Percentiles rank a stretch among this genome's conserved stretches.
These are phyloP conservation scores for Tholera decimalis DNA, from an alignment of 2,888 invertebrate species.

Conservation along the genomic window DNA sequence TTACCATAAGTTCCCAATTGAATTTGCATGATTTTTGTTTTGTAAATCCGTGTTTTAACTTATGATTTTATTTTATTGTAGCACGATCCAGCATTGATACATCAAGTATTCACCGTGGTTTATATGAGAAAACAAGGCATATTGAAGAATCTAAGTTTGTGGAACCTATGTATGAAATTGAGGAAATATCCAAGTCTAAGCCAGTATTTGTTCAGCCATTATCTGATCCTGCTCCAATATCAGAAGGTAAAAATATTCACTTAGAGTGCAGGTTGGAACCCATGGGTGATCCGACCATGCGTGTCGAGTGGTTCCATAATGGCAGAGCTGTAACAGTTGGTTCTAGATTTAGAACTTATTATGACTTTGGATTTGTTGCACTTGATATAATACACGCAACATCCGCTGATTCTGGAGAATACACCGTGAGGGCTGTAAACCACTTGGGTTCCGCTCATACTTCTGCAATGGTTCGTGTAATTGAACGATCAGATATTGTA, in stretches of 20 bases:
- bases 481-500: conserved; percentile 95
- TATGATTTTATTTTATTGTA: conserved; percentile 79
- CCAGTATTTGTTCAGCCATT: conserved; percentile 98
- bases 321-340: conserved; percentile 97
- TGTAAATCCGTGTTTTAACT: not conserved
- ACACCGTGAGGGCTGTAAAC: conserved; percentile 98
- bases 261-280: conserved; percentile 98
- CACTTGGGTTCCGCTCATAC: conserved; percentile 98
- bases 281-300: conserved; percentile 98
- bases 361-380: conserved; percentile 99
- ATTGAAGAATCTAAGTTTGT: conserved; percentile 96
- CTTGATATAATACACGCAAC: conserved; percentile 98
- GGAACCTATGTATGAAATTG: conserved; percentile 97
- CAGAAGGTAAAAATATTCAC: conserved; percentile 97
- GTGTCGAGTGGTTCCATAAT: conserved; percentile 99
- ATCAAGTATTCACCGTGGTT: conserved; percentile 96
- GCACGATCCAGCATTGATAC: conserved; percentile 97
- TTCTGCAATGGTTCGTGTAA: conserved; percentile 96
- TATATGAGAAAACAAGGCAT: conserved; percentile 96
- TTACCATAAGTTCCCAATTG: not conserved
- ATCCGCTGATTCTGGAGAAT: conserved; percentile 98
- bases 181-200: conserved; percentile 98
- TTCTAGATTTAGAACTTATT: conserved; percentile 98
- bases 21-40: not conserved
- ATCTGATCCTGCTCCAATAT: conserved; percentile 96